A percentile compares a stretch with the other conserved stretches of the same genome.
These are phyloP conservation scores for Amphiura filiformis DNA, from an alignment of 35 echinoderm and acorn worm genomes.

Conservation along the genomic window DNA sequence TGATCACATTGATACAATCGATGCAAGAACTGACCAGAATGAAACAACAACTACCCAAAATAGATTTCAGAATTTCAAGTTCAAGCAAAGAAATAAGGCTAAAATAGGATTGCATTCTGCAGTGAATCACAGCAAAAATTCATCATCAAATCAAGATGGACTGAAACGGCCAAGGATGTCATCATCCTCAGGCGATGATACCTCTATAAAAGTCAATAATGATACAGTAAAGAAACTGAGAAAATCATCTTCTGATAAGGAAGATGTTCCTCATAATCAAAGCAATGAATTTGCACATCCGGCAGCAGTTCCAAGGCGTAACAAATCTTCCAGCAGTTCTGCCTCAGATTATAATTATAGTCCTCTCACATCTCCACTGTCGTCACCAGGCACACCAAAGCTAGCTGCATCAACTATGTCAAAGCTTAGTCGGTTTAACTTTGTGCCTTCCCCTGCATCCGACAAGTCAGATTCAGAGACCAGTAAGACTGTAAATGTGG, in stretches of 20 bases:
- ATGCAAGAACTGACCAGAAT: background rate
- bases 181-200: background rate
- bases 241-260: background rate
- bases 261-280: background rate
- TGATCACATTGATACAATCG: background rate
- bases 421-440: constrained; percentile 56
- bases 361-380: background rate
- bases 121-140: background rate
- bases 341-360: background rate
- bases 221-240: background rate
- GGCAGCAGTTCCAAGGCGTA: background rate
- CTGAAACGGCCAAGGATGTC: background rate
- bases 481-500: background rate
- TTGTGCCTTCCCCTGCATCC: constrained; percentile 18
- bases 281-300: background rate
- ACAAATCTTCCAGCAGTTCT: background rate
- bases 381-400: background rate
- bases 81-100: background rate
- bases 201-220: background rate
- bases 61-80: background rate
- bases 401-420: constrained; percentile 36
- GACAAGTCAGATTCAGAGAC: background rate
- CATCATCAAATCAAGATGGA: background rate
- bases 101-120: background rate
- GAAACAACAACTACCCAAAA: background rate